Conservation (phyloP, 2,888 invertebrate species). For the Cerastis leucographa region DNA sequence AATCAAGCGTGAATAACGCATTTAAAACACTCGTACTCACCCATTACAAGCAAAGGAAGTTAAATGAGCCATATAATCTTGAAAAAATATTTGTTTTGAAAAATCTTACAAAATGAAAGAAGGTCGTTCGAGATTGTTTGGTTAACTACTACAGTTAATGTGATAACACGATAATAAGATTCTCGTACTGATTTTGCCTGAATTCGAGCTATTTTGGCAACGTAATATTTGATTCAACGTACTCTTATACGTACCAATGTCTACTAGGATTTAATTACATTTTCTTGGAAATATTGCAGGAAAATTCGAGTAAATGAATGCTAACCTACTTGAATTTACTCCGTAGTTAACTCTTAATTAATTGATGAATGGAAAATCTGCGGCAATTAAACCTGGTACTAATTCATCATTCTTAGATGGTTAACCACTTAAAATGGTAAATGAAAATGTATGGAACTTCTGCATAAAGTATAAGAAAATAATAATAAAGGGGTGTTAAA, state of each 20-base stretch:
- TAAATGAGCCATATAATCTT: constrained; percentile 49
- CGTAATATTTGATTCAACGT: background rate
- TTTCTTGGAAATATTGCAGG: background rate
- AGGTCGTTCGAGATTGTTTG: constrained; percentile 50
- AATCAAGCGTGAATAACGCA: constrained; percentile 17
- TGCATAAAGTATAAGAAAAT: background rate
- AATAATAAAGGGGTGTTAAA: background rate
- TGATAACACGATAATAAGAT: constrained; percentile 35
- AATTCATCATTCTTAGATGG: background rate
- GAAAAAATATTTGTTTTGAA: constrained; percentile 55
- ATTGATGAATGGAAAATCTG: constrained; percentile 17
- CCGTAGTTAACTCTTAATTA: background rate
- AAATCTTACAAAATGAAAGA: constrained; percentile 42
- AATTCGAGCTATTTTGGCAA: background rate
- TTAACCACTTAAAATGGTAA: background rate
- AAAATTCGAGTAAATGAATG: background rate
- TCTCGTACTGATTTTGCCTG: constrained; percentile 18
- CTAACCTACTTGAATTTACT: background rate
- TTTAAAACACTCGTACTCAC: background rate
- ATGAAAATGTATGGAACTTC: background rate
- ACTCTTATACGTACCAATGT: background rate
- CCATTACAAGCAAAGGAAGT: constrained; percentile 26
- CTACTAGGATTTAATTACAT: background rate
- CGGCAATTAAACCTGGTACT: background rate
- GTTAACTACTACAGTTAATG: constrained; percentile 33